These are phyloP conservation scores for Cephus rjabovi DNA, from an alignment of 2,888 invertebrate genomes.

Conservation along the genomic window DNA sequence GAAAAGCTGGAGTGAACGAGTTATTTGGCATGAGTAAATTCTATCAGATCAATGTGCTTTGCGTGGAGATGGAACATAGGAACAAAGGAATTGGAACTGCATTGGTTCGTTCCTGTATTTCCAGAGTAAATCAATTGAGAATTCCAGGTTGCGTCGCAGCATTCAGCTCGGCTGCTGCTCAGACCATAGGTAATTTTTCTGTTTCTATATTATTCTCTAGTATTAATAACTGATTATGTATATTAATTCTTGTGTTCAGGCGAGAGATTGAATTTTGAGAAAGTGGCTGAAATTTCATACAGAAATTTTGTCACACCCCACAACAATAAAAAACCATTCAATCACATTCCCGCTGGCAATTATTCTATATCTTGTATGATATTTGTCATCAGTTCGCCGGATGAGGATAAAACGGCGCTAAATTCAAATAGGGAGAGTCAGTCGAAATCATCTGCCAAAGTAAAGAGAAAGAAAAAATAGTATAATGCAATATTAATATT, in stretches of 20 bases:
- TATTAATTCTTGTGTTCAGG: conserved; percentile 15
- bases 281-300: conserved; percentile 31
- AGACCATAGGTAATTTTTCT: conserved; percentile 36
- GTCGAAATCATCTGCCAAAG: background rate
- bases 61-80: conserved; percentile 29
- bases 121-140: conserved; percentile 17
- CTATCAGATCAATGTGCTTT: conserved; percentile 33
- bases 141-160: conserved; percentile 33
- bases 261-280: conserved; percentile 28
- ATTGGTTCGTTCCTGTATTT: conserved; percentile 38
- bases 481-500: background rate
- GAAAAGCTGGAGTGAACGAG: conserved; percentile 14
- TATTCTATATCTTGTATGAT: conserved; percentile 34
- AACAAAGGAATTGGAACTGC: conserved; percentile 41
- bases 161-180: conserved; percentile 35
- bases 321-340: conserved; percentile 16
- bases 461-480: background rate
- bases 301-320: background rate
- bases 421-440: background rate
- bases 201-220: background rate
- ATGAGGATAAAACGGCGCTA: background rate
- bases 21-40: conserved; percentile 19
- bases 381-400: background rate
- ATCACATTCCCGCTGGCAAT: conserved; percentile 18
- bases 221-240: background rate